Evolutionary conservation across 2,797 vertebrate genomes (phyloP), one percentile per base, ranked within the genome.

Genomic region (Antennarius maculatus): DNA sequence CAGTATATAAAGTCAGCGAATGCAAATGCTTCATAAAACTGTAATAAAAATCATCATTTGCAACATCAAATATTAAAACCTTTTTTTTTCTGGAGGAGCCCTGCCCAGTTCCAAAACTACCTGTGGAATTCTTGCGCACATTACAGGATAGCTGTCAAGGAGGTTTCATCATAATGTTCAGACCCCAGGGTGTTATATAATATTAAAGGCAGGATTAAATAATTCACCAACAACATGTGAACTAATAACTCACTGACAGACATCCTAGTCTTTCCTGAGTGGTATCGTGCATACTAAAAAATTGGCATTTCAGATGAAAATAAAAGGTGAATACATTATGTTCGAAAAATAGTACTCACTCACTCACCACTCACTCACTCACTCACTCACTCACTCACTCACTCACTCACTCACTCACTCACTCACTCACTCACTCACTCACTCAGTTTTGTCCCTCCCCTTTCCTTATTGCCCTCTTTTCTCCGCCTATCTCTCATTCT

Each of bases 71-170:
- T 39, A 17, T 55, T 15, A 56, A n/a, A 61, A 0, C 31, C 0
- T 43, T 16, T 46, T 50, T 50, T 23, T 23, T 50, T 48, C 3
- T 13, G 23, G 23, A 56, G 17, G 15, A 56, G 74, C 43, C 17
- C 41, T 46, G 2, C 5, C 8, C 34, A 23, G 51, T 6, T 57
- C 3, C 4, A n/a, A 49, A 73, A 83, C 82, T 74, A 88, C 88
- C 82, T 88, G 88, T 90, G 80, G 86, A 84, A 62, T 66, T 49
- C 47, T 2, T 1, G 39, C 47, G 58, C 55, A 45, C 17, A 7
- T 18, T 29, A 31, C 37, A 17, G 16, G 14, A 16, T 39, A 53
- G 16, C 54, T 15, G 15, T 13, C 41, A 58, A 45, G 0, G 14
- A 31, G 27, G 5, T 41, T 18, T 28, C 31, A 59, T 13, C 11